Base-by-base conservation (phyloP, 2,888 invertebrate genomes). In the Diogma glabrata region DNA sequence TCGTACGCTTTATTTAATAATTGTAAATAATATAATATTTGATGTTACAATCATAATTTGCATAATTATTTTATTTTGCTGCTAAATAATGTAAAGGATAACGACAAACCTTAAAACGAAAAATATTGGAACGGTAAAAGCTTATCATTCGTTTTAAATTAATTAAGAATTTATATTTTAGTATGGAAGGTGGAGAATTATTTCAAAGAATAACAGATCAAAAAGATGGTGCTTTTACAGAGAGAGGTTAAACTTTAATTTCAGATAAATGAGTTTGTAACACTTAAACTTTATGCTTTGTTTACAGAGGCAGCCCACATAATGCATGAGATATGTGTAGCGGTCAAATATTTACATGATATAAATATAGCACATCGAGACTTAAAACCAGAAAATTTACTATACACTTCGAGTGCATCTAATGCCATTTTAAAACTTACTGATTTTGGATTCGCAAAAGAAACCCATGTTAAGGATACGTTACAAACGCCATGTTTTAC, bases 391-490 rank as follows among this genome's bases (percentile, higher is more conserved):
- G 97, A 97, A 73, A 99, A 99, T 73, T 74, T 99, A 47, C 74
- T 99, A 2, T 97, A 95, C 70, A 85, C 90, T 19, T 83, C 76
- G 61, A 76, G 72, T 66, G 83, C 79, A 57, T 76, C 76, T 14
- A 76, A 78, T 63, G 94, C 88, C n/a, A 76, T 86, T 53, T 77
- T 99, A 55, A 99, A 99, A 70, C 72, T 99, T 61, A 99, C 97
- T 2, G 99, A 99, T 73, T 99, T 99, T 71, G 99, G 99, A 8
- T 99, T 99, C 74, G 97, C 99, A 12, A 99, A 99, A 69, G 93
- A 94, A 70, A 92, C 91, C 0, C 65, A 78, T 17, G 76, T 82
- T 16, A 86, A 87, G 50, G 90, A 93, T 60, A 89, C 92, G 0
- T 71, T 99, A 51, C 92, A 95, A 68, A 99, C 99, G 0, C 97